phyloP scores from a whole-genome alignment of 2,888 invertebrate species.

The Eristalis intricaria region DNA sequence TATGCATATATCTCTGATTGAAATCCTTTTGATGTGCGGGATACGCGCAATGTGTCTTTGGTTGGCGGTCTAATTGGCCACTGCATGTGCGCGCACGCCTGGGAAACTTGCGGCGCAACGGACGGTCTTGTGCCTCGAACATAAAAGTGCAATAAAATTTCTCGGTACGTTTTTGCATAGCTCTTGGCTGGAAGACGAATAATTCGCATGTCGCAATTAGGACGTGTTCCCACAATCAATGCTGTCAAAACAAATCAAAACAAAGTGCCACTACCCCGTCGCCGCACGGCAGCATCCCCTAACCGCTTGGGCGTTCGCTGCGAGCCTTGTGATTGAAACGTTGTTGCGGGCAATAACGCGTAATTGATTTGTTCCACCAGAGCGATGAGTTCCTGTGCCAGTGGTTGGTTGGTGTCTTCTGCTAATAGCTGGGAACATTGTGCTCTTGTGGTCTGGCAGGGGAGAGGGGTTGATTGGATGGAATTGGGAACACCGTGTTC shows the following conservation, averaged over 20 bases:
- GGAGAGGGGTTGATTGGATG: too few species aligned
- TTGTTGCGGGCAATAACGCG: constrained; percentile 56
- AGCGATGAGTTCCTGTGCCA: constrained; percentile 1
- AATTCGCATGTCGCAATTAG: constrained; percentile 77
- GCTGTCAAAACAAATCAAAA: constrained; percentile 82
- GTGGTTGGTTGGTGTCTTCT: not conserved
- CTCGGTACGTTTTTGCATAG: constrained; percentile 61
- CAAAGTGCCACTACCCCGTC: constrained; percentile 65
- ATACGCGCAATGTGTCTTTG: not conserved
- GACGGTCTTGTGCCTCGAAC: constrained; percentile 22
- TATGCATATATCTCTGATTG: constrained; percentile 59
- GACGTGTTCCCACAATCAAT: constrained; percentile 76
- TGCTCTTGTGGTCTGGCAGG: too few species aligned
- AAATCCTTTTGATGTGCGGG: constrained; percentile 57
- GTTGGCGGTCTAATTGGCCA: not conserved
- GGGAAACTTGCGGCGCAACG: constrained; percentile 33
- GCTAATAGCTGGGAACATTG: not conserved
- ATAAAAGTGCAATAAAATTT: constrained; percentile 68
- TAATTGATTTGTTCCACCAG: constrained; percentile 51
- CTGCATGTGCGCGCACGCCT: not conserved
- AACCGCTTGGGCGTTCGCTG: constrained; percentile 52
- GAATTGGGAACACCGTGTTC: too few species aligned
- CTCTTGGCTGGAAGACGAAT: constrained; percentile 27
- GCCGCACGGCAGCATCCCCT: constrained; percentile 49
- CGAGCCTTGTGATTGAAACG: constrained; percentile 48